These are phyloP conservation scores for Tor tambroides DNA, from an alignment of 2,113 vertebrate genomes.

Conservation along the genomic window DNA sequence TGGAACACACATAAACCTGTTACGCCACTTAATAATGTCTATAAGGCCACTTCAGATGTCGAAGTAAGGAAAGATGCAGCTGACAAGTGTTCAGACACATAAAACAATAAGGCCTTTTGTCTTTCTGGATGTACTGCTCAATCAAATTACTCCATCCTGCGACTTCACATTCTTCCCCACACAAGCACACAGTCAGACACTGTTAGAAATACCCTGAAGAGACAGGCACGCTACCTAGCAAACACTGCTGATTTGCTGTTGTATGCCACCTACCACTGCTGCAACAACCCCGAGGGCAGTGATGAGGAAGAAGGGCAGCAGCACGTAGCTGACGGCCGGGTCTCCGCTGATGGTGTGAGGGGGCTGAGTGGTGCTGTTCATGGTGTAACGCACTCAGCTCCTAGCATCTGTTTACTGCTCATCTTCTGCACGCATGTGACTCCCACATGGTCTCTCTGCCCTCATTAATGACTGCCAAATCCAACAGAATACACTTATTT, in stretches of 20 bases:
- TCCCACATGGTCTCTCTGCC: constrained; percentile 72
- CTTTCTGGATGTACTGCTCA: not conserved
- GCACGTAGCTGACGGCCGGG: constrained; percentile 81
- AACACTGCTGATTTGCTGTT: not conserved
- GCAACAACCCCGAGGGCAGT: constrained; percentile 82
- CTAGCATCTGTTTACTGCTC: constrained; percentile 67
- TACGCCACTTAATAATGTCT: not conserved
- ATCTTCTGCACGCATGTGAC: constrained; percentile 78
- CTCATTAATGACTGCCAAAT: constrained; percentile 63
- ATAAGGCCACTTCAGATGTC: not conserved
- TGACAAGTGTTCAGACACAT: not conserved
- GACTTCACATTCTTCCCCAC: constrained; percentile 22
- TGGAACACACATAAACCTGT: not conserved
- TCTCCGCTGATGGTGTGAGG: constrained; percentile 75
- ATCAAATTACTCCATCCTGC: constrained; percentile 42
- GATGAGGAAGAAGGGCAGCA: constrained; percentile 90
- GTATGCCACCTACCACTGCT: constrained; percentile 86
- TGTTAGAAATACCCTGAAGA: not conserved
- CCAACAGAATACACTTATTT: not conserved
- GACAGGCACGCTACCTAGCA: not conserved
- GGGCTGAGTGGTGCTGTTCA: constrained; percentile 83
- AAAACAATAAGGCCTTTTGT: constrained; percentile 33
- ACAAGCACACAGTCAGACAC: not conserved
- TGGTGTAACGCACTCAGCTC: constrained; percentile 61
- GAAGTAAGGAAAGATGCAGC: not conserved